Conservation (phyloP, 2,888 invertebrate genomes). For the Helicoverpa assulta region DNA sequence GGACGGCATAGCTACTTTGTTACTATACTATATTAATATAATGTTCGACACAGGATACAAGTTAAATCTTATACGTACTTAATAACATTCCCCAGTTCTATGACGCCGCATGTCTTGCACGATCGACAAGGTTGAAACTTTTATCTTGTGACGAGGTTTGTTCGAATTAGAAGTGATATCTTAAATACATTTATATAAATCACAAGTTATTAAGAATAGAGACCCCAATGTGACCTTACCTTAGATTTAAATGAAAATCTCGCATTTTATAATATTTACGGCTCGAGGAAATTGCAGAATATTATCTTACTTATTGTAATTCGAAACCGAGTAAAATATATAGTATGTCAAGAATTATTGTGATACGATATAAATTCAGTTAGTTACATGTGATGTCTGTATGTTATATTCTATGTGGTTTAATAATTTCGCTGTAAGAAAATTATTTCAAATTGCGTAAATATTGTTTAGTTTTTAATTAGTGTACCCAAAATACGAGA, state of each 20-base stretch:
- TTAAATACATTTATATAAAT: constrained; percentile 48
- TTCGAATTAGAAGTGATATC: constrained; percentile 57
- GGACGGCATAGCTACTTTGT: constrained; percentile 38
- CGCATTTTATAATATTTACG: constrained; percentile 33
- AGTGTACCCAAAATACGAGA: constrained; percentile 13
- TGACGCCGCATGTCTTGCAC: constrained; percentile 21
- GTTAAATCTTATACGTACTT: constrained; percentile 47
- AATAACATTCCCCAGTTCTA: constrained; percentile 56
- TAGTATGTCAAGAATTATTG: constrained; percentile 2
- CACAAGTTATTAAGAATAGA: constrained; percentile 55
- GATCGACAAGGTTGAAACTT: constrained; percentile 32
- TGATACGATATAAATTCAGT: no score
- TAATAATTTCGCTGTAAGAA: neutral
- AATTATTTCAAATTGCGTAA: neutral
- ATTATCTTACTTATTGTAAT: constrained; percentile 7
- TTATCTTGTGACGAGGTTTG: constrained; percentile 52
- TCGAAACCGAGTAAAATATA: constrained; percentile 8
- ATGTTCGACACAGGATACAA: constrained; percentile 51
- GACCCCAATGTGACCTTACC: constrained; percentile 61
- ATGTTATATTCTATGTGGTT: neutral
- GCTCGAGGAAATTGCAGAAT: constrained; percentile 13
- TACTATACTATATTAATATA: constrained; percentile 46
- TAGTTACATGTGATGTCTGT: no score
- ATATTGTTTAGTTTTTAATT: constrained; percentile 18
- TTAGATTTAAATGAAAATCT: constrained; percentile 48